These are phyloP conservation scores for Amphipyra berbera DNA, from an alignment of 2,888 invertebrate species.

Conservation along the genomic window DNA sequence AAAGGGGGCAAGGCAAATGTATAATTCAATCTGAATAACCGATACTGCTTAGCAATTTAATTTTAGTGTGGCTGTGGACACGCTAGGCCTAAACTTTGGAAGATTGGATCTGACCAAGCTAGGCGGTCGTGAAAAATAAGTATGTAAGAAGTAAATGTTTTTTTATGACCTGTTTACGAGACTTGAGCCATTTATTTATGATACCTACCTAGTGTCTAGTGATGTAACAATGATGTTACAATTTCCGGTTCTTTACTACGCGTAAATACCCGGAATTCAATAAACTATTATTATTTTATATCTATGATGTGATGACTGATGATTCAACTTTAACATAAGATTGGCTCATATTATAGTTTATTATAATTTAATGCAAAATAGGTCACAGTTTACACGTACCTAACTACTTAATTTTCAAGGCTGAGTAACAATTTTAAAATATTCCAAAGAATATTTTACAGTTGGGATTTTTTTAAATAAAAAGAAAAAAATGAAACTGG, in stretches of 20 bases:
- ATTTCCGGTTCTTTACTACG: constrained; percentile 7
- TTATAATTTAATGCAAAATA: constrained; percentile 31
- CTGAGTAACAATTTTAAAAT: neutral
- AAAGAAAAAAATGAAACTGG: too few species aligned
- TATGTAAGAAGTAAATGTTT: too few species aligned
- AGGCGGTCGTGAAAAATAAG: too few species aligned
- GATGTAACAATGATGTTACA: neutral
- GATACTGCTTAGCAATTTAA: too few species aligned
- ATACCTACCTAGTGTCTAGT: neutral
- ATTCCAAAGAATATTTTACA: too few species aligned
- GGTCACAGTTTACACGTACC: constrained; percentile 30
- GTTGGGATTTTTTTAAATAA: too few species aligned
- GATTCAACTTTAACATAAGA: constrained; percentile 34
- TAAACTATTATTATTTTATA: constrained; percentile 3
- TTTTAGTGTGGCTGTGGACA: too few species aligned
- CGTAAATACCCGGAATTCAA: neutral
- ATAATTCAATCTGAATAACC: too few species aligned
- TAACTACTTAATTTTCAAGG: constrained; percentile 34
- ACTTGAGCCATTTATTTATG: neutral
- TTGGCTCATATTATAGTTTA: constrained; percentile 21
- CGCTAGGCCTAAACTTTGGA: too few species aligned
- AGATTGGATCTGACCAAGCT: too few species aligned
- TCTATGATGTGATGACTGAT: constrained; percentile 5
- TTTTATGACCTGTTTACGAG: neutral
- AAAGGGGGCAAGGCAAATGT: too few species aligned